Conservation (phyloP, 2,888 invertebrate species). For the Drosophila falleni region DNA sequence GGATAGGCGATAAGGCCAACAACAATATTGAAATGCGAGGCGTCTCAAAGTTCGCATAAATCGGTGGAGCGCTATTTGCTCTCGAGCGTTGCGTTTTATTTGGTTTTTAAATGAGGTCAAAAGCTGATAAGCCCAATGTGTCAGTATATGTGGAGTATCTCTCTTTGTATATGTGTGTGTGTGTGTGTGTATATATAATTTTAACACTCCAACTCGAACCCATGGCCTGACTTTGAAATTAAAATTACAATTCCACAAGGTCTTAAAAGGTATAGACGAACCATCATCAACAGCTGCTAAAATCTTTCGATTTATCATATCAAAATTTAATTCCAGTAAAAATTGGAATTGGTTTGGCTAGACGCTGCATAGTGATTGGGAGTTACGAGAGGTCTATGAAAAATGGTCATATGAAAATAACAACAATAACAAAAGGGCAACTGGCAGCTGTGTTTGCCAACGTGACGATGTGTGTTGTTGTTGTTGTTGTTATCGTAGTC, state of each 20-base stretch:
- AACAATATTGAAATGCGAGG: conserved; percentile 38
- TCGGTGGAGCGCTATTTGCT: conserved; percentile 61
- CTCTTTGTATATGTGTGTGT: conserved; percentile 7
- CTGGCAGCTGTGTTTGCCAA: conserved; percentile 76
- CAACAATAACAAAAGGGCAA: conserved; percentile 8
- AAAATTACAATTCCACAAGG: conserved; percentile 58
- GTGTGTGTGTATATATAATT: conserved; percentile 47
- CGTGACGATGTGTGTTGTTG: conserved; percentile 35
- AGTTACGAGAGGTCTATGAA: conserved; percentile 53
- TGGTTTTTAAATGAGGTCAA: conserved; percentile 80
- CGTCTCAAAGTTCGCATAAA: conserved; percentile 71
- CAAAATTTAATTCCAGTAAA: conserved; percentile 53
- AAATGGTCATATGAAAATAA: conserved; percentile 72
- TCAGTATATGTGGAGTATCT: not conserved
- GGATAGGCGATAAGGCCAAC: conserved; percentile 44
- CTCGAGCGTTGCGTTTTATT: conserved; percentile 66
- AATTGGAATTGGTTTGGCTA: conserved; percentile 21
- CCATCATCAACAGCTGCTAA: conserved; percentile 53
- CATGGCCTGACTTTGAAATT: conserved; percentile 47
- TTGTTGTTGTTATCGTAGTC: conserved; percentile 7
- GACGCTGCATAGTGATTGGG: conserved; percentile 7
- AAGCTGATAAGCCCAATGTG: conserved; percentile 70
- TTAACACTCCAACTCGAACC: conserved; percentile 62
- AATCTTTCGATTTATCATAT: conserved; percentile 57
- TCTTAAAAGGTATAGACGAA: conserved; percentile 36